These are phyloP conservation scores for Poecile atricapillus DNA, from an alignment of 2,113 vertebrate genomes.

Conservation along the genomic window DNA sequence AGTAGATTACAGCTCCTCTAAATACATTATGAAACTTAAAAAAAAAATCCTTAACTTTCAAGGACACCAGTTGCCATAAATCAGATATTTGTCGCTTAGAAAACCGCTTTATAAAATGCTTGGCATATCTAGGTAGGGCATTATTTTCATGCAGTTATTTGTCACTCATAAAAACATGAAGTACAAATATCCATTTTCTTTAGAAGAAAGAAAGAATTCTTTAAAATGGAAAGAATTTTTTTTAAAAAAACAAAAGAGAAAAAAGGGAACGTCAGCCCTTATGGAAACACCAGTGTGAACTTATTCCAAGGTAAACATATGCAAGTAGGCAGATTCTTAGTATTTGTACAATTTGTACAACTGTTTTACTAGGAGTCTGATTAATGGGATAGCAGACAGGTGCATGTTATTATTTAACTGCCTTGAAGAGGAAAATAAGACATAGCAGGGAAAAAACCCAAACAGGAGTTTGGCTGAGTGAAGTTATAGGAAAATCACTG, in stretches of 20 bases:
- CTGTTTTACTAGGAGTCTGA: not conserved
- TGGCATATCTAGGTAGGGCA: not conserved
- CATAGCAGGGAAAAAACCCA: not conserved
- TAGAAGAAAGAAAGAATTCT: too few relatives aligned
- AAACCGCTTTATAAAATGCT: not conserved
- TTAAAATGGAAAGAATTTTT: not conserved
- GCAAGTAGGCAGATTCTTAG: not conserved
- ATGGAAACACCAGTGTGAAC: not conserved
- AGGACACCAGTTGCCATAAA: not conserved
- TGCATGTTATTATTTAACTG: not conserved
- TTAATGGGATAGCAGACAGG: not conserved
- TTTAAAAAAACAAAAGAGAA: not conserved
- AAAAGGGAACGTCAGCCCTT: not conserved
- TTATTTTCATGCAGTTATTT: not conserved
- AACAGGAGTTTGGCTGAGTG: not conserved
- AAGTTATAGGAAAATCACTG: not conserved
- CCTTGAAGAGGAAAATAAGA: not conserved
- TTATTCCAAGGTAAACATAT: not conserved
- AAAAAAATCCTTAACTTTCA: conserved; percentile 11
- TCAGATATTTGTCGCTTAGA: not conserved
- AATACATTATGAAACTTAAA: not conserved
- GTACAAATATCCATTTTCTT: not conserved
- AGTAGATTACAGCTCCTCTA: not conserved
- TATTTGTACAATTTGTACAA: not conserved
- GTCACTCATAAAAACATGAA: not conserved